A percentile compares a stretch with the other conserved stretches of the same genome.
These are phyloP conservation scores for Pogonocherus hispidulus DNA, from an alignment of 2,888 invertebrate species.

Conservation along the genomic window DNA sequence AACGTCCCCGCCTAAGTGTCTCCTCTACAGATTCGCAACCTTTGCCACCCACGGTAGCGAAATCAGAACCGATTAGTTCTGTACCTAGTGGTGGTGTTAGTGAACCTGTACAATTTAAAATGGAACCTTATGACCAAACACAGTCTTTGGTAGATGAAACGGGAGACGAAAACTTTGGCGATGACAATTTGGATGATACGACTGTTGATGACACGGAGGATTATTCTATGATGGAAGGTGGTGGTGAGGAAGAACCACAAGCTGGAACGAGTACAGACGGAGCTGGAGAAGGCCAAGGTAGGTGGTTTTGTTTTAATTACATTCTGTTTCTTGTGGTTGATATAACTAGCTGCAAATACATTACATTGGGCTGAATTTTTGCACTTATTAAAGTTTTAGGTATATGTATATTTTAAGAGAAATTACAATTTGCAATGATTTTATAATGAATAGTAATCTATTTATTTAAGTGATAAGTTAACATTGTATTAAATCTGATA, in stretches of 20 bases:
- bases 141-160: constrained; percentile 59
- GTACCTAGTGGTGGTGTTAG: constrained; percentile 17
- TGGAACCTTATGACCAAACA: constrained; percentile 65
- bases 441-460: too few relatives aligned
- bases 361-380: constrained; percentile 21
- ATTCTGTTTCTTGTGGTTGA: constrained; percentile 30
- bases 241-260: constrained; percentile 63
- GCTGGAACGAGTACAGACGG: constrained; percentile 66
- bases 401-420: too few relatives aligned
- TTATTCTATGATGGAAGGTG: constrained; percentile 64
- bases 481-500: too few relatives aligned
- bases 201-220: constrained; percentile 64
- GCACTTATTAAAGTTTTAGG: background rate
- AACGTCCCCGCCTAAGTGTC: constrained; percentile 56
- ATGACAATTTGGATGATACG: constrained; percentile 60
- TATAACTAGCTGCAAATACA: constrained; percentile 42
- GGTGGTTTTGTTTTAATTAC: constrained; percentile 54
- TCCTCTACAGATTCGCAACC: constrained; percentile 40
- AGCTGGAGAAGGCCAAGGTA: constrained; percentile 67
- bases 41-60: constrained; percentile 24
- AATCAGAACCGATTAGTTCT: constrained; percentile 33
- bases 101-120: constrained; percentile 63
- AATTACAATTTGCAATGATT: too few relatives aligned
- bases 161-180: constrained; percentile 61
- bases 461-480: too few relatives aligned